Conservation (phyloP, 2,888 invertebrate species). For the Tachystola acroxantha region DNA sequence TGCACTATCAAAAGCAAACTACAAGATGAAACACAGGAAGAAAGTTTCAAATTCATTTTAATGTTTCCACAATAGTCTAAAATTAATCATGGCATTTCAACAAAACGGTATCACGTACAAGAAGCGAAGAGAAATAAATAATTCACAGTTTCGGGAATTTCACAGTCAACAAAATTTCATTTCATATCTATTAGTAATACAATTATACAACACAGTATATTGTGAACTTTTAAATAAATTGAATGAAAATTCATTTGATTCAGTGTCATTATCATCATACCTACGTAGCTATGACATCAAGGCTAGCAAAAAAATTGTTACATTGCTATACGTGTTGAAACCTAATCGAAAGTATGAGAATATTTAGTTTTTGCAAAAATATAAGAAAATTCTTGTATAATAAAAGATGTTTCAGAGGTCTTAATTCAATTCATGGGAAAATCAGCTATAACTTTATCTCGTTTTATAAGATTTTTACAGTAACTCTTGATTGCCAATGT, state of each 20-base stretch:
- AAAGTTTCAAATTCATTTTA: conserved; percentile 77
- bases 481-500: no score
- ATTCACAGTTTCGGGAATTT: conserved; percentile 11
- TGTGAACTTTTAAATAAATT: conserved; percentile 4
- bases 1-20: conserved; percentile 49
- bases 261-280: conserved; percentile 4
- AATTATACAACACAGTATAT: not conserved
- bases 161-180: conserved; percentile 16
- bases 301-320: no score
- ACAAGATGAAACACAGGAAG: conserved; percentile 57
- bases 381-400: no score
- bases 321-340: no score
- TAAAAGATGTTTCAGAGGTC: no score
- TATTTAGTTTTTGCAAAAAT: no score
- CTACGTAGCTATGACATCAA: conserved; percentile 5
- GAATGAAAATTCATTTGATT: conserved; percentile 7
- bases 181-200: no score
- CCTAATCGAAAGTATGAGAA: no score
- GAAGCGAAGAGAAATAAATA: conserved; percentile 30
- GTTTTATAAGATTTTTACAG: no score
- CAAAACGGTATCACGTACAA: conserved; percentile 50
- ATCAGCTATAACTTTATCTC: no score
- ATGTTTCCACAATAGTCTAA: conserved; percentile 73
- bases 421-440: no score
- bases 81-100: conserved; percentile 58